Percentiles rank a stretch among this genome's conserved stretches.
These are phyloP conservation scores for Eristalinus sepulchralis DNA, from an alignment of 2,888 invertebrate genomes.

Conservation along the genomic window DNA sequence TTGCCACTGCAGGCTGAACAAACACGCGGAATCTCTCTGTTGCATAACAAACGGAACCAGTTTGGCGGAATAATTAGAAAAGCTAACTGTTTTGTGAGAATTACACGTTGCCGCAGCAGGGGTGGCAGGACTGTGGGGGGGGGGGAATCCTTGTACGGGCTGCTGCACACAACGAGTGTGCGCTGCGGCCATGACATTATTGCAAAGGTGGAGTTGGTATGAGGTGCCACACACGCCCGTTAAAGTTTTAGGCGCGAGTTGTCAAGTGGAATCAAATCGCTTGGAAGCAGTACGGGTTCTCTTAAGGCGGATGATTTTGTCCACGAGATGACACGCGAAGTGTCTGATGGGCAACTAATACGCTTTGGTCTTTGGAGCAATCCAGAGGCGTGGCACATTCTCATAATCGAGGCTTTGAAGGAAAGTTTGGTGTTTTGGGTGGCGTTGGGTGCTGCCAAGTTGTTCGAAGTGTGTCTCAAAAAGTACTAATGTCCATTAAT, in stretches of 20 bases:
- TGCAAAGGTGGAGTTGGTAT: background rate
- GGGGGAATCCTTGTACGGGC: constrained; percentile 9
- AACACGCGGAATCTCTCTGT: constrained; percentile 47
- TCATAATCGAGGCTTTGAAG: too few species aligned
- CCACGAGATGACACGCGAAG: too few species aligned
- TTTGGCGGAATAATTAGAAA: constrained; percentile 62
- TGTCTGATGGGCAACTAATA: too few species aligned
- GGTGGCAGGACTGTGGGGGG: too few species aligned
- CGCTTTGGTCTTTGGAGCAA: too few species aligned
- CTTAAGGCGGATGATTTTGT: too few species aligned
- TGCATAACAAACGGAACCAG: constrained; percentile 49
- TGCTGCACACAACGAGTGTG: constrained; percentile 24
- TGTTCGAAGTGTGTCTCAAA: too few species aligned
- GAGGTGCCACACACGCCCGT: background rate
- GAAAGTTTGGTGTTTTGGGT: too few species aligned
- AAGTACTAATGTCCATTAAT: too few species aligned
- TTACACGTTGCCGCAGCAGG: constrained; percentile 3
- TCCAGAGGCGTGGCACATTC: too few species aligned
- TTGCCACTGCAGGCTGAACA: constrained; percentile 20
- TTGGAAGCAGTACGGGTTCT: background rate
- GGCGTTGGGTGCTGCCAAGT: too few species aligned
- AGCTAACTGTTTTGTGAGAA: constrained; percentile 57
- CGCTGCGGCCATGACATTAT: constrained; percentile 5
- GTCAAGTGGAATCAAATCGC: constrained; percentile 3
- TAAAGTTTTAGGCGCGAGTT: background rate